Conservation (phyloP, 1,140 invertebrate species). For the Diprion similis region DNA sequence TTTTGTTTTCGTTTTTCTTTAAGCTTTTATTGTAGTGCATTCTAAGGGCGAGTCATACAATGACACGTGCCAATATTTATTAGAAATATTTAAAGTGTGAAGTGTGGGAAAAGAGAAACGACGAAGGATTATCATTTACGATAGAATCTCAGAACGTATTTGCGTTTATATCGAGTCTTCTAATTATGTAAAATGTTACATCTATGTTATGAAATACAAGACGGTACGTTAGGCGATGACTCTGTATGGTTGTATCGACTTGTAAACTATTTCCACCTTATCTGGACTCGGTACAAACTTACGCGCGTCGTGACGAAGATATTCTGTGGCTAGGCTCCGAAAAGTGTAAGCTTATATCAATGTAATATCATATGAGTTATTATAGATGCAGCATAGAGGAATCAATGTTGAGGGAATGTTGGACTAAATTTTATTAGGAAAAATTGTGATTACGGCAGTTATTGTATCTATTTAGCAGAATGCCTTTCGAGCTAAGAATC, state of each 20-base stretch:
- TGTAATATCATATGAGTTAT: constrained; percentile 38
- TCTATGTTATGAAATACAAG: not conserved
- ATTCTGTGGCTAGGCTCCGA: not conserved
- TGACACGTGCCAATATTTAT: constrained; percentile 2
- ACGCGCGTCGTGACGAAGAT: not conserved
- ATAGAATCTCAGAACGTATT: constrained; percentile 3
- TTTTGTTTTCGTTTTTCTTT: not conserved
- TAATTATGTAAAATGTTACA: not conserved
- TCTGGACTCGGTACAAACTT: not conserved
- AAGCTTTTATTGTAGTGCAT: not conserved
- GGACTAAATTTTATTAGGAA: too few relatives aligned
- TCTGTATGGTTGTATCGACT: not conserved
- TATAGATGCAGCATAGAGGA: constrained; percentile 5
- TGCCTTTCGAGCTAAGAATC: not conserved
- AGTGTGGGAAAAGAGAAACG: not conserved
- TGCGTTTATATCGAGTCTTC: not conserved
- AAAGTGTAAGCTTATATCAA: constrained; percentile 14
- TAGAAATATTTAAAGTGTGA: not conserved
- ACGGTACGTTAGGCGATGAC: not conserved
- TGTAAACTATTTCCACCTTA: not conserved
- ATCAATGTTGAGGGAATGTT: not conserved
- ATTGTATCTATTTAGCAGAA: not conserved
- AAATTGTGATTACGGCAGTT: not conserved
- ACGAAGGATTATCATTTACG: not conserved
- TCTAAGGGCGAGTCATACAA: not conserved